Percentiles rank a stretch among this genome's conserved stretches.
Evolutionary conservation across 2,888 invertebrate genomes (phyloP).

Genomic region (Plemyria rubiginata): DNA sequence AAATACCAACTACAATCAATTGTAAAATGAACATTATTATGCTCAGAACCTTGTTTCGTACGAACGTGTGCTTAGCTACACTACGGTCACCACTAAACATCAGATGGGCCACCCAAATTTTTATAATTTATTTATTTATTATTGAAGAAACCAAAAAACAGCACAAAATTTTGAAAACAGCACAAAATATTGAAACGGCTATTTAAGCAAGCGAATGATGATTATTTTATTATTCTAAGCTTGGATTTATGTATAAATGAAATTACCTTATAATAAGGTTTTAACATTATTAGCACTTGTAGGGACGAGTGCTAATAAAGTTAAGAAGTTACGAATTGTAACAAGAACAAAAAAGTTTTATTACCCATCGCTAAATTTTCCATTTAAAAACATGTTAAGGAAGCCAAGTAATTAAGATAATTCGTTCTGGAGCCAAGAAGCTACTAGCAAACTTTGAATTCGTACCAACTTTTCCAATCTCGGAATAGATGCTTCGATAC

Average conservation of each 20-base stretch:
- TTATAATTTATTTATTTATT: too few relatives aligned
- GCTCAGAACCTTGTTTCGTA: too few relatives aligned
- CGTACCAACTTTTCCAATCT: constrained; percentile 53
- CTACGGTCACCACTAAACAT: too few relatives aligned
- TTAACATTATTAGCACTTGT: constrained; percentile 5
- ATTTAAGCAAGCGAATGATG: too few relatives aligned
- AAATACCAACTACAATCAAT: too few relatives aligned
- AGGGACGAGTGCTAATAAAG: constrained; percentile 17
- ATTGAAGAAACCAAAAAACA: too few relatives aligned
- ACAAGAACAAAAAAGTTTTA: constrained; percentile 29
- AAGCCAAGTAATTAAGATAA: constrained; percentile 53
- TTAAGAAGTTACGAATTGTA: constrained; percentile 24
- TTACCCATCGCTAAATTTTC: constrained; percentile 38
- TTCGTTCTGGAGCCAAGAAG: constrained; percentile 49
- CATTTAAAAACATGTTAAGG: constrained; percentile 44
- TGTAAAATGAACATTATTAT: too few relatives aligned
- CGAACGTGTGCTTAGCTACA: too few relatives aligned
- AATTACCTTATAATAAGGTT: background rate
- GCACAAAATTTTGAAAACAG: too few relatives aligned
- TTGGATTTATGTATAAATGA: background rate
- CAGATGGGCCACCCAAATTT: too few relatives aligned
- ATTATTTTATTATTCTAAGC: background rate
- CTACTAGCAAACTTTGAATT: constrained; percentile 43
- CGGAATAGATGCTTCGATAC: constrained; percentile 46
- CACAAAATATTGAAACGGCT: too few relatives aligned